Evolutionary conservation across 30 jellyfish, hydroid and myxozoan genomes (phyloP), one percentile per base, ranked within the genome.

Genomic region (Hydra vulgaris): DNA sequence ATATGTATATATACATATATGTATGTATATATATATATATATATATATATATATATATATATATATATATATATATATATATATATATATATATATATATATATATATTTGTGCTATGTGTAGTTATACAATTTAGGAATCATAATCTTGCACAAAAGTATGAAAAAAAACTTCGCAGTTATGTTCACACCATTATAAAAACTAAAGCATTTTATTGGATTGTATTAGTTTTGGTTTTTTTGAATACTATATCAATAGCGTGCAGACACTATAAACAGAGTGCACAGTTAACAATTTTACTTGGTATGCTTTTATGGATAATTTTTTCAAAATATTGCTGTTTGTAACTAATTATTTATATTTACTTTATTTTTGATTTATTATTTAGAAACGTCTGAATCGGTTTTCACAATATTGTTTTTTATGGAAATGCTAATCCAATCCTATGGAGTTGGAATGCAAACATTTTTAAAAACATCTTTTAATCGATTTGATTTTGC

Each of bases 401-500:
- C 76, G 53, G 81, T 80, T 53, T 90, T 90, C 54, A 90, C 97
- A 15, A 86, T 84, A 1, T 71, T 86, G 78, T 90, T 90, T 84
- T 86, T 90, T 70, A 72, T 83, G 27, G 97, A 90, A 67, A 90
- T 90, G 97, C 67, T 90, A 25, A 76, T 90, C 17, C 81, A 94
- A 77, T 66, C 86, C 21, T 90, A 85, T 79, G 97, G 91, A 24
- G 74, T 90, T 24, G 97, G 97, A 7, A 56, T 85, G 15, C 76
- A 83, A 78, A 87, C 74, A 7, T 90, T 84, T 79, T 56, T 86
- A 26, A 81, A 84, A 8, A 81, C 95, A 0, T 94, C 97, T 17
- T 90, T 86, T 84, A 90, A 90, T 71, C 67, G 83, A 70, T 90
- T 79, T 86, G 97, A 90, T 71, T 90, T 90, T 76, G 90, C 85